Evolutionary conservation across 1,140 invertebrate species (phyloP), one percentile per base, ranked within the genome.

Genomic region (Varroa destructor): DNA sequence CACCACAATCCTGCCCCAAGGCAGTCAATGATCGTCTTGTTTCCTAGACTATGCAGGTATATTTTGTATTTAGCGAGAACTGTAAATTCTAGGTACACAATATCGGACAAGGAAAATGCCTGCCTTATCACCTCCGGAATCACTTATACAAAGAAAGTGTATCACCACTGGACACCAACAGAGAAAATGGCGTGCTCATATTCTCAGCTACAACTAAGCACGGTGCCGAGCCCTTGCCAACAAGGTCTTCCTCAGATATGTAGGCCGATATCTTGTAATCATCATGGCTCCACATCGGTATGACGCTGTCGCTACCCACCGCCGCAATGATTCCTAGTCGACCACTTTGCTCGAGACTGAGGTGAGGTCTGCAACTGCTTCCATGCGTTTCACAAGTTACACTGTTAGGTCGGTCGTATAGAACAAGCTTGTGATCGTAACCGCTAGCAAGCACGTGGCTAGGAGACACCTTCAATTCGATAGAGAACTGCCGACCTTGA

Each of bases 391-490:
- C 36, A 46, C 14, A 67, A 2, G 37, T 67, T 5, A 43, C 61
- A 37, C 40, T 67, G 61, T 40, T 67, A 4, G 12, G 61, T 12
- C 61, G 61, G 8, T 67, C 61, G 8, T 43, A 67, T 2, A 67
- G 61, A 12, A 67, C 46, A 1, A 67, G 36, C 37, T 67, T 67
- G 61, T 67, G 61, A 67, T 67, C 61, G 61, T 67, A 67, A n/a
- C 40, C 61, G 36, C 61, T 67, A 2, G 61, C 61, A 4, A 67
- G 40, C 10, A 67, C 10, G 37, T 67, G 37, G 36, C 46, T 67
- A 46, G 40, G 40, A 12, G 61, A 67, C 1, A 67, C 46, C 46
- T 67, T 67, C n/a, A 67, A 37, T 67, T 67, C 8, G 61, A 67
- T 1, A 67, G 61, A 40, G 61, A 12, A 12, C 40, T 46, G 14